Base-by-base conservation (phyloP, 2,113 vertebrate genomes). In the Catharus bicknelli region DNA sequence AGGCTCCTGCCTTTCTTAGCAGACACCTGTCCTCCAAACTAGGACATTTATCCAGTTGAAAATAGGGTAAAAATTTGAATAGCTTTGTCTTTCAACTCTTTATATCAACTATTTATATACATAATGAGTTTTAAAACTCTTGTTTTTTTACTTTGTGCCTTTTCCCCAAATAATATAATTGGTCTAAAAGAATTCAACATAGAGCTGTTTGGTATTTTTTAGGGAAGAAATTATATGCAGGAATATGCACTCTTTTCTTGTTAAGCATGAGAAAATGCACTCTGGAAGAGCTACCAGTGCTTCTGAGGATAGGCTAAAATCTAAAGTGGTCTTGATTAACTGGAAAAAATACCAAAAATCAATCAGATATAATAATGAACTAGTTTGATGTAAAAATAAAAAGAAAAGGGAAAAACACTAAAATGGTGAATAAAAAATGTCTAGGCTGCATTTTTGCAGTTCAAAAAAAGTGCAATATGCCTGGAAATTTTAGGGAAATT, bases 391-490 rank as follows among this genome's bases (percentile, higher is more conserved):
- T 54, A 6, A 34, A 62, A 88, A 72, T 13, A 55, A 54, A 85
- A 78, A 16, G 1, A 5, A 70, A 61, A n/a, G 23, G 21, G 9
- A 6, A 70, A 68, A 55, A 17, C 13, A 21, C 1, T 54, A 34
- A 42, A 75, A 62, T 7, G 1, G 7, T 32, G 30, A 57, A 43
- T 7, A 45, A n/a, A 29, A 22, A 74, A 2, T 32, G 9, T 11
- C 14, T 13, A 16, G 17, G 11, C 20, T 59, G 53, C 43, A 27
- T 32, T 67, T 75, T 17, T 25, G 22, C 13, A 14, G 40, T 36
- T 43, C 6, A 48, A 25, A 26, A 34, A 34, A 58, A 29, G 9
- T 21, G 6, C 17, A 50, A 3, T 12, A 4, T 0, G 0, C 16
- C 51, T 43, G 51, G 27, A 55, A n/a, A 55, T 55, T n/a, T 36